Evolutionary conservation across 2,113 vertebrate genomes (phyloP), one percentile per base, ranked within the genome.

Genomic region (Labeo catla): DNA sequence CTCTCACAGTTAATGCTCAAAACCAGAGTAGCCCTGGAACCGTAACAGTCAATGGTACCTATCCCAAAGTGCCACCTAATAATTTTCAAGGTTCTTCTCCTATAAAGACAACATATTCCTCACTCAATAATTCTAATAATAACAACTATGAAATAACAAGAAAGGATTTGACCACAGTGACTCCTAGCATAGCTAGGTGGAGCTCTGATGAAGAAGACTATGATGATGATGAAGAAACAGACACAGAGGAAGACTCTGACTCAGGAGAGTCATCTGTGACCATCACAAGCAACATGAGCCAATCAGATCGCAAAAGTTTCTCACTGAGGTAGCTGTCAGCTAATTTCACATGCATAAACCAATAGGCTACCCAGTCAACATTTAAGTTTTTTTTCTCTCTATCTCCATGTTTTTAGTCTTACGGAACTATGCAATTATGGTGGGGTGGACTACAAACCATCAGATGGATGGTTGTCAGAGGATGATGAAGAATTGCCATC

Each of bases 241-340:
- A 93, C 3, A 94, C 93, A 4, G 92, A 95, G 84, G 93, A 92
- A 61, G 94, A 96, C 76, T 95, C 94, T 2, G 94, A 95, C 63
- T 95, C 95, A 6, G 94, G 92, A 15, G 94, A 93, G 78, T 96
- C 95, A 0, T 95, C 94, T 0, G 87, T 94, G 74, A 95, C 95
- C 70, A 89, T 94, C 82, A 95, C 94, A 59, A 95, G 95, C 54
- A 93, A 92, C 86, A 93, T 93, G 89, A 94, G 94, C 90, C 93
- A 94, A 50, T 93, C 92, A 3, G 94, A 95, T 83, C 87, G 88
- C 86, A 92, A 70, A 88, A 95, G 95, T 86, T 96, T 95, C 88
- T 91, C 90, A 19, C 65, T 96, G 81, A 95, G 93, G 95, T 96
- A 87, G 45, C 8, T 47, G 45, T 74, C 45, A 49, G 10, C 72